phyloP scores from a whole-genome alignment of 92 coral and sea anemone genomes.

The Bergia puertoricense region DNA sequence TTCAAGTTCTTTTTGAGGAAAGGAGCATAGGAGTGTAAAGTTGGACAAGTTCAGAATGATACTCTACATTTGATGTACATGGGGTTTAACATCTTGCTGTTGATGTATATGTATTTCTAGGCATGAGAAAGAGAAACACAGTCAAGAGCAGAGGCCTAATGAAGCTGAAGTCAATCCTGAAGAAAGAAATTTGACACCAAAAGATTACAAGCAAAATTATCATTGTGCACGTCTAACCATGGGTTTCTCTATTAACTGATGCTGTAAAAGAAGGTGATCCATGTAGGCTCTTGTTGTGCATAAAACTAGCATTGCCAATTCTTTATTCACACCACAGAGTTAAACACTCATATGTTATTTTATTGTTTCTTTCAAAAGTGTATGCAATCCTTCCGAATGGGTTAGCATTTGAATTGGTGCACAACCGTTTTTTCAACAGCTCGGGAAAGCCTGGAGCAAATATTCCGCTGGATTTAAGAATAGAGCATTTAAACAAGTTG shows the following conservation, averaged over 20 bases:
- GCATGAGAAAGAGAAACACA: slow-evolving; percentile 51
- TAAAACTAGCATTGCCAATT: slow-evolving; percentile 45
- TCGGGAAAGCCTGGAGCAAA: slow-evolving; percentile 47
- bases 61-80: slow-evolving; percentile 8
- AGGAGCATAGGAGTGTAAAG: slow-evolving; percentile 18
- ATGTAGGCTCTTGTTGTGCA: slow-evolving; percentile 43
- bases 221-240: slow-evolving; percentile 42
- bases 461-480: slow-evolving; percentile 52
- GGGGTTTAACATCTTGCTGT: slow-evolving; percentile 16
- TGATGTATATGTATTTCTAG: slow-evolving; percentile 19
- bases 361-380: slow-evolving; percentile 48
- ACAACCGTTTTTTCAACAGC: slow-evolving; percentile 49
- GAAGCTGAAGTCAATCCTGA: slow-evolving; percentile 24
- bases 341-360: slow-evolving; percentile 50
- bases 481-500: slow-evolving; percentile 46
- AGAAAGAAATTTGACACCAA: slow-evolving; percentile 21
- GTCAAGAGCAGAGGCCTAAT: slow-evolving; percentile 23
- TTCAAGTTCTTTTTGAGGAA: slow-evolving; percentile 4
- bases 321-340: slow-evolving; percentile 43
- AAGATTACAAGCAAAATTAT: slow-evolving; percentile 44
- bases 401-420: slow-evolving; percentile 46
- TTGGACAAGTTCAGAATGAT: slow-evolving; percentile 19
- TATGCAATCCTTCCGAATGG: slow-evolving; percentile 48
- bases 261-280: slow-evolving; percentile 52
- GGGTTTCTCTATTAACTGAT: slow-evolving; percentile 41